Evolutionary conservation across 2,888 invertebrate genomes (phyloP).

Genomic region (Gari tellinella): DNA sequence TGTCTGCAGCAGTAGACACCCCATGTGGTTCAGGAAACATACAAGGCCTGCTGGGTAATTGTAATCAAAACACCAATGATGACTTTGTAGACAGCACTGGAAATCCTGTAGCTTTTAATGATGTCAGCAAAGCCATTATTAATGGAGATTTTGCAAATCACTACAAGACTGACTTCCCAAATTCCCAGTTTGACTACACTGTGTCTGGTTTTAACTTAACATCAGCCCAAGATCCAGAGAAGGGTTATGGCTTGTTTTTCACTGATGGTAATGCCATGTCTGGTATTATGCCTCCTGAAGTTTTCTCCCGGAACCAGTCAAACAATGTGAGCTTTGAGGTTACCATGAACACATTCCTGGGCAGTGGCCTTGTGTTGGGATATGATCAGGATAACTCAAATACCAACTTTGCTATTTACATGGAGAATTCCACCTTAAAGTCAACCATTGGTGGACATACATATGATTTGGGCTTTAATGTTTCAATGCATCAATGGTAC

Average conservation of each 20-base stretch:
- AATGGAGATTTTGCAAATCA: conserved; percentile 28
- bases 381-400: conserved; percentile 35
- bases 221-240: conserved; percentile 34
- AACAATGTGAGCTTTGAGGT: conserved; percentile 37
- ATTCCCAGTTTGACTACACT: conserved; percentile 20
- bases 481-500: conserved; percentile 42
- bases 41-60: conserved; percentile 70
- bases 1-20: conserved; percentile 29
- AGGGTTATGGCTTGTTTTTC: conserved; percentile 57
- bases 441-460: conserved; percentile 24
- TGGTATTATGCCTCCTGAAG: conserved; percentile 2
- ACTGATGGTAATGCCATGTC: conserved; percentile 62
- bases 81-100: conserved; percentile 58
- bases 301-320: not conserved
- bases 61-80: conserved; percentile 65
- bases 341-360: conserved; percentile 15
- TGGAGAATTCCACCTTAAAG: conserved; percentile 34
- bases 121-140: conserved; percentile 32
- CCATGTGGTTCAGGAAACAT: conserved; percentile 24
- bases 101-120: conserved; percentile 24
- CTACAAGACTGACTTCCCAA: conserved; percentile 7
- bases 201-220: conserved; percentile 23
- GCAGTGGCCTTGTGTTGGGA: conserved; percentile 40
- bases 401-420: conserved; percentile 30
- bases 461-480: conserved; percentile 25